Base-by-base conservation (phyloP, 2,113 vertebrate species). In the Rhabdomys dilectus region DNA sequence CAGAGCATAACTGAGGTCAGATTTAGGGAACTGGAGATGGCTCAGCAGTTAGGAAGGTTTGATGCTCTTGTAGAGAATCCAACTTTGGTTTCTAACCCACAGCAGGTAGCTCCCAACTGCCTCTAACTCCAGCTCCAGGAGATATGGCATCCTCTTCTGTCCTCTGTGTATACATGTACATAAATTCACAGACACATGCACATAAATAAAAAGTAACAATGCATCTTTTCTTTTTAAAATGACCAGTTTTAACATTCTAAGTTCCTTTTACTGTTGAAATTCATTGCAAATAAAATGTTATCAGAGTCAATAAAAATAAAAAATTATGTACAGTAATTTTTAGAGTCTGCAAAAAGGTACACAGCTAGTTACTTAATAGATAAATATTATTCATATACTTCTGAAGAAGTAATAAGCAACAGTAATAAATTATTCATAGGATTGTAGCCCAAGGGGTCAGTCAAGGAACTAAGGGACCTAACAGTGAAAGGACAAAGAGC, bases 401-500 rank as follows among this genome's bases (percentile, higher is more conserved):
- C 78, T 66, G 72, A 72, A 93, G 56, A 70, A n/a, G 4, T 24
- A 81, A 91, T 3, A 66, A 89, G 24, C 21, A 76, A 22, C 22
- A 75, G 7, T 53, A 81, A 87, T 76, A 89, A 92, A 60, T 87
- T 94, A 92, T 62, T 94, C 56, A 76, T 42, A 42, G 85, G 12
- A 51, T 90, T 75, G 56, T 26, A 90, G 36, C 72, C 70, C 62
- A 24, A 92, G 70, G 39, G 68, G 36, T 36, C 56, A 90, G 45
- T 70, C 2, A 75, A 24, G 11, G 42, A 13, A 96, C 16, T 36
- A 51, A 80, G 51, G 73, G 4, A 42, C 8, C 80, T 48, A 90
- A 68, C 16, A 70, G 24, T 68, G 64, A 92, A 51, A 24, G 24
- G 24, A 64, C 36, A 86, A 66, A 87, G 3, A 80, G 22, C 36